Conservation (phyloP, 2,113 vertebrate species). For the Cyrtonyx montezumae region DNA sequence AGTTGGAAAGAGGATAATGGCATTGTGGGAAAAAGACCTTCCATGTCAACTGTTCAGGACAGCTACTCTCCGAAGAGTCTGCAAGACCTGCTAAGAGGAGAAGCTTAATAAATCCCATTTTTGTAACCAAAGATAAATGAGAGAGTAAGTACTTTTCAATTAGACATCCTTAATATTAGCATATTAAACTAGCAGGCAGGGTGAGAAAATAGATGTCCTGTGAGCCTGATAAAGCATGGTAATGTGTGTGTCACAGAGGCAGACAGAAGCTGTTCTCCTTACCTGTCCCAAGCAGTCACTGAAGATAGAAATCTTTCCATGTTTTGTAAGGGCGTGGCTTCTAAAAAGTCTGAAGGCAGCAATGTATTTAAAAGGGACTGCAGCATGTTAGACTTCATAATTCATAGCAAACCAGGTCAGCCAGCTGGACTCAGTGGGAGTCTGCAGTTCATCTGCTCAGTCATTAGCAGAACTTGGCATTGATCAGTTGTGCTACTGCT, state of each 20-base stretch:
- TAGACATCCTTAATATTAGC: background rate
- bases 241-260: background rate
- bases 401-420: background rate
- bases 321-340: background rate
- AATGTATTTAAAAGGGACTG: background rate
- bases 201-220: background rate
- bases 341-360: background rate
- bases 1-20: background rate
- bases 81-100: background rate
- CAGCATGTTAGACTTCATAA: background rate
- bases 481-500: background rate
- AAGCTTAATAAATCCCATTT: background rate
- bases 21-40: background rate
- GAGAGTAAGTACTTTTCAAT: background rate
- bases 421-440: background rate
- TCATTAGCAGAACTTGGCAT: background rate
- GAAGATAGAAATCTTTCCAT: background rate
- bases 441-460: background rate
- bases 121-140: background rate
- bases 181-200: background rate
- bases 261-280: background rate
- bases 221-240: background rate
- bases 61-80: background rate
- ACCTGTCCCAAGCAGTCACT: background rate
- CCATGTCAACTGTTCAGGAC: background rate